phyloP scores from a whole-genome alignment of 2,113 vertebrate genomes.

The zebrafish (Danio rerio) region GRCz12tu NC_133178.1:10407001-10407500 shows the following conservation, averaged over 20 bases:
- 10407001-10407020: constrained; percentile 56
- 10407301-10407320: constrained; percentile 16
- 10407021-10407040: constrained; percentile 48
- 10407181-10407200: constrained; percentile 41
- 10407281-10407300: constrained; percentile 3
- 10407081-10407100: constrained; percentile 69
- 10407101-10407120: constrained; percentile 61
- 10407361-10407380: constrained; percentile 60
- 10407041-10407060: constrained; percentile 59
- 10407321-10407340: neutral
- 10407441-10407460: constrained; percentile 71
- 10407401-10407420: constrained; percentile 62
- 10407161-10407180: constrained; percentile 49
- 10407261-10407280: constrained; percentile 41
- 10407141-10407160: constrained; percentile 59
- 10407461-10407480: constrained; percentile 40
- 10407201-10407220: constrained; percentile 53
- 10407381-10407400: constrained; percentile 73
- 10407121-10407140: constrained; percentile 55
- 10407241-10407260: constrained; percentile 53
- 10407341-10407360: constrained; percentile 55
- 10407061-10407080: constrained; percentile 63
- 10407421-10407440: constrained; percentile 62
- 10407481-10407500: constrained; percentile 33
- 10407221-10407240: constrained; percentile 72